Conservation (phyloP, 2,113 vertebrate species). For the Erythrocercus mccallii region DNA sequence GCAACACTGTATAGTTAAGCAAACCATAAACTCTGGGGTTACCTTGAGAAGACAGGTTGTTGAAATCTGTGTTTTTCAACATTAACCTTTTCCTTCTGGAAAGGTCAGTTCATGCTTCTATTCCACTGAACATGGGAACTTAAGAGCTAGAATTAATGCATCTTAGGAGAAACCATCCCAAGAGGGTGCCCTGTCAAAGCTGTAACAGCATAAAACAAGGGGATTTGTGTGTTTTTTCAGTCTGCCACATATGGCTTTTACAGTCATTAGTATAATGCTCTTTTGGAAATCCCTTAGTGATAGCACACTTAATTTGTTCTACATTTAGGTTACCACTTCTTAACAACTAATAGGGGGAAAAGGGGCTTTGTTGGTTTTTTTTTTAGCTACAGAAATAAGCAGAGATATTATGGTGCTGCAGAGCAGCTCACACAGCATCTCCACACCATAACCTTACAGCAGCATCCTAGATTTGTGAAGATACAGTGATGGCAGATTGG, state of each 20-base stretch:
- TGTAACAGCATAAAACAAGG: not conserved
- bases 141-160: constrained; percentile 35
- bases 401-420: not conserved
- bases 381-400: not conserved
- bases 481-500: not conserved
- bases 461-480: not conserved
- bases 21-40: constrained; percentile 19
- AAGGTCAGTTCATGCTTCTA: constrained; percentile 2
- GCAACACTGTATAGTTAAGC: not conserved
- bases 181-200: not conserved
- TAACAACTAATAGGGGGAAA: not conserved
- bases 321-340: not conserved
- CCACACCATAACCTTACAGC: not conserved
- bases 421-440: not conserved
- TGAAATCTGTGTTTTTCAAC: constrained; percentile 11
- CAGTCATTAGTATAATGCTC: not conserved
- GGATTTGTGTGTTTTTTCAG: not conserved
- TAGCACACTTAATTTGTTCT: not conserved
- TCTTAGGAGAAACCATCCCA: not conserved
- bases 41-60: not conserved
- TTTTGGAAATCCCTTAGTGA: not conserved
- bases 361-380: not conserved
- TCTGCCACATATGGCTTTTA: not conserved
- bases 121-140: not conserved
- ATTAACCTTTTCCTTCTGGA: constrained; percentile 6